Percentiles rank a stretch among this genome's conserved stretches.
Conservation (phyloP, 2,113 vertebrate species). For the Leuciscus idus region DNA sequence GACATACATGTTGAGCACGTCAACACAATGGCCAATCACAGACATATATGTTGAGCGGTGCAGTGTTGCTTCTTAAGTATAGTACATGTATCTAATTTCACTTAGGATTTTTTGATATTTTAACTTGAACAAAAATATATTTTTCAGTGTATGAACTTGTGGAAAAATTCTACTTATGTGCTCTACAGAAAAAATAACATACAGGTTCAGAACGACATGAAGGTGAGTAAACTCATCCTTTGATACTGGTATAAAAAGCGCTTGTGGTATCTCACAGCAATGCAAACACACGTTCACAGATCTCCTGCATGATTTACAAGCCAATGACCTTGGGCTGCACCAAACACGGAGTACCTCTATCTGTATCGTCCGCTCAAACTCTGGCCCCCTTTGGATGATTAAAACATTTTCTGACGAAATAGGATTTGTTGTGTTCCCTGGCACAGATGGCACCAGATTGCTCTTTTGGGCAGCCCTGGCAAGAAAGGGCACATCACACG, state of each 20-base stretch:
- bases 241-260: neutral
- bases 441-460: slow-evolving; percentile 66
- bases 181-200: neutral
- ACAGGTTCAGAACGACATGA: neutral
- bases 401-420: slow-evolving; percentile 55
- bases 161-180: neutral
- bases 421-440: slow-evolving; percentile 59
- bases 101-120: neutral
- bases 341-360: slow-evolving; percentile 41
- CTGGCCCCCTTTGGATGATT: slow-evolving; percentile 55
- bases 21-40: too few species aligned
- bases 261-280: neutral
- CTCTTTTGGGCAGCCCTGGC: slow-evolving; percentile 56
- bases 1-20: too few species aligned
- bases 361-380: slow-evolving; percentile 27
- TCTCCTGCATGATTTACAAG: slow-evolving; percentile 29
- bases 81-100: neutral
- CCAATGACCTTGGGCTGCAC: slow-evolving; percentile 56
- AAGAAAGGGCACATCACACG: slow-evolving; percentile 40
- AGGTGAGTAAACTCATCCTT: too few species aligned
- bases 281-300: slow-evolving; percentile 24
- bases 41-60: too few species aligned
- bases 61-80: neutral
- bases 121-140: neutral
- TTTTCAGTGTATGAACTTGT: neutral